Conservation (phyloP, 2,888 invertebrate species). For the Drosophila emarginata region DNA sequence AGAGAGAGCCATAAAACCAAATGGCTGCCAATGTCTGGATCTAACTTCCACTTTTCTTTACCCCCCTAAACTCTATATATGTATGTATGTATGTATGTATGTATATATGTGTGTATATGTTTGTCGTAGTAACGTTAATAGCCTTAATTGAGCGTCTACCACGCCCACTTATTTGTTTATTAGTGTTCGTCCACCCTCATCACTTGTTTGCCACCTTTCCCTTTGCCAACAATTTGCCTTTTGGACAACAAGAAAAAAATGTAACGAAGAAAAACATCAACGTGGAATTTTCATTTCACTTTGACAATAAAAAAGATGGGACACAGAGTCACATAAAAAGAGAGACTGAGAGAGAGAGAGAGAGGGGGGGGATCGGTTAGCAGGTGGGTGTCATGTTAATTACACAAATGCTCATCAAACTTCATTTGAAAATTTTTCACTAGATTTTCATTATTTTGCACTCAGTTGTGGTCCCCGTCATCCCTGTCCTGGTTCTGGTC, state of each 20-base stretch:
- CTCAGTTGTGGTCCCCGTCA: background rate
- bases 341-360: too few species aligned
- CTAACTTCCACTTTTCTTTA: constrained; percentile 1
- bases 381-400: constrained; percentile 1
- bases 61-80: background rate
- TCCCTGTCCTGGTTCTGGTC: background rate
- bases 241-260: constrained; percentile 40
- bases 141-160: constrained; percentile 74
- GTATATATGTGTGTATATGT: constrained; percentile 14
- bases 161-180: constrained; percentile 78
- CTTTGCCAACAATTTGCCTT: constrained; percentile 8
- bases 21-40: constrained; percentile 69
- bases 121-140: constrained; percentile 68
- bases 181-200: constrained; percentile 45
- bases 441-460: background rate
- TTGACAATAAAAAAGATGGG: constrained; percentile 65
- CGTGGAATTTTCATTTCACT: constrained; percentile 76
- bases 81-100: background rate
- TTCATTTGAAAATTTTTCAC: constrained; percentile 1
- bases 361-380: background rate
- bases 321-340: too few species aligned
- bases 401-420: constrained; percentile 2
- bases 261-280: constrained; percentile 46
- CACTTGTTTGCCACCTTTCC: background rate
- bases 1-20: constrained; percentile 73